Base-by-base conservation (phyloP, 2,113 vertebrate genomes). In the Narcine bancroftii region DNA sequence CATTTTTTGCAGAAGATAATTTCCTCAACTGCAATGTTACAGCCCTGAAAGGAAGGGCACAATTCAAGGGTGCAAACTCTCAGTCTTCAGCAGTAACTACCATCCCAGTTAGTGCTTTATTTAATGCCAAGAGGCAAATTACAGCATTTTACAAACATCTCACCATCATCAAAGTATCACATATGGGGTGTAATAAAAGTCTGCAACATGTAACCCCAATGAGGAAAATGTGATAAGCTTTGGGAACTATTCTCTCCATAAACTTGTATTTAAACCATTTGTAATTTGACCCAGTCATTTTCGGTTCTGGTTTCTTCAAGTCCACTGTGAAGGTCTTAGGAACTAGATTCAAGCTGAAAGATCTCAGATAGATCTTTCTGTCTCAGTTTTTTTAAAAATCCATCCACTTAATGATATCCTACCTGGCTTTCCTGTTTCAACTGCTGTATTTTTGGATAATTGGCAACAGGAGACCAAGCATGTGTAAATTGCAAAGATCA, bases 341-440 rank as follows among this genome's bases (percentile, higher is more conserved):
- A 53, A 83, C 15, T 47, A 83, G 53, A 53, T 83, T 83, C 79
- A 83, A 47, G 79, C 26, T 83, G 79, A 83, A 81, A 83, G 79
- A 83, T 56, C 47, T 60, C 15, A 56, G 50, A 83, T 83, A 83
- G 47, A n/a, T 9, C 47, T 13, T 53, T 53, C 79, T 83, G 45
- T 53, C 79, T 47, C 24, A 26, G 21, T 79, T 79, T 47, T 45
- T 79, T 7, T 21, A 79, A 79, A 53, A 53, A 29, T 33, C 10
- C 11, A 56, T 83, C 45, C 53, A 26, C 50, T 47, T 47, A 83
- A 10, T 15, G 50, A 53, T 83, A 29, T 0, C 13, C 50, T 83
- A 83, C 26, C 45, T 81, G 77, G 26, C 7, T 53, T 10, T 53
- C 77, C 45, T 50, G 29, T 50, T 69, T 53, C 79, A 81, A 81